These are phyloP conservation scores for Pandemis cinnamomeana DNA, from an alignment of 2,888 invertebrate species.

Conservation along the genomic window DNA sequence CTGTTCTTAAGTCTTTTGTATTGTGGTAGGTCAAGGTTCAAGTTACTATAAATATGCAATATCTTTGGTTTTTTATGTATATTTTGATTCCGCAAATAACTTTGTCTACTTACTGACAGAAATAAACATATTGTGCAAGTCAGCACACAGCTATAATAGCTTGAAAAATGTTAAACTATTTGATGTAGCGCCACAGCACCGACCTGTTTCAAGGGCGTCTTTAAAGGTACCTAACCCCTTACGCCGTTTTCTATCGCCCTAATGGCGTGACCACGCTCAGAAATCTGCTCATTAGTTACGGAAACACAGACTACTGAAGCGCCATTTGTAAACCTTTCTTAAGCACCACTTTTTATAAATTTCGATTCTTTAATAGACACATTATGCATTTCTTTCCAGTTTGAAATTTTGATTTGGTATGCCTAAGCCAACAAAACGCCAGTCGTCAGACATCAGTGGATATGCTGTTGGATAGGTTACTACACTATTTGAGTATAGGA, in stretches of 20 bases:
- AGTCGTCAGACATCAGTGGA: not conserved
- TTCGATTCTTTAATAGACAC: too few relatives aligned
- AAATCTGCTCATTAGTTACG: not conserved
- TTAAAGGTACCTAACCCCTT: not conserved
- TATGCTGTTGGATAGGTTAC: not conserved
- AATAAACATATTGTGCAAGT: not conserved
- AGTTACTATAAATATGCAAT: too few relatives aligned
- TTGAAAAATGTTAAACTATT: too few relatives aligned
- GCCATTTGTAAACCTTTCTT: not conserved
- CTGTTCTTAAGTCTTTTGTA: too few relatives aligned
- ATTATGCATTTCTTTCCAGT: too few relatives aligned
- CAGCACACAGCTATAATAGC: not conserved
- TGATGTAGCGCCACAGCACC: not conserved
- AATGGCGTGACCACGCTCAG: not conserved
- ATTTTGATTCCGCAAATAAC: too few relatives aligned
- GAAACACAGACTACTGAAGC: too few relatives aligned
- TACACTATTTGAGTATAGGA: constrained; percentile 46
- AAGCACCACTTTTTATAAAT: not conserved
- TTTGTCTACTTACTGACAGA: too few relatives aligned
- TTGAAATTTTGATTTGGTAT: too few relatives aligned
- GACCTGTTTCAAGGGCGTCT: too few relatives aligned
- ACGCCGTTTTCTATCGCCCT: not conserved
- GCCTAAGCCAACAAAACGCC: not conserved
- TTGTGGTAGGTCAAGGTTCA: too few relatives aligned
- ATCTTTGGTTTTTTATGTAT: too few relatives aligned